Evolutionary conservation across 2,797 vertebrate genomes (phyloP).

Genomic region (Catharus ustulatus): DNA sequence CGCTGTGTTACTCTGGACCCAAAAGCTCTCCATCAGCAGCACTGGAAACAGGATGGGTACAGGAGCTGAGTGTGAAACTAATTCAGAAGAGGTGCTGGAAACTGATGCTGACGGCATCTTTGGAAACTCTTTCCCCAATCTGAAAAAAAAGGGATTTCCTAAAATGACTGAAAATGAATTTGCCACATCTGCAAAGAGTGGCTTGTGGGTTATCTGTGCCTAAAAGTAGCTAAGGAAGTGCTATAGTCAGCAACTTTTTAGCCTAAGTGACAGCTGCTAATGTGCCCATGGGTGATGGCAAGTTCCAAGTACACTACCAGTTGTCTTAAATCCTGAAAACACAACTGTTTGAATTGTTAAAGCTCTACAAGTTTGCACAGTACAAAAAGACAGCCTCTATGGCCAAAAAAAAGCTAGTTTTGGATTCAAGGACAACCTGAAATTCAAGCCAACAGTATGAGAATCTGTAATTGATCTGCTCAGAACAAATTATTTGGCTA

Average conservation of each 20-base stretch:
- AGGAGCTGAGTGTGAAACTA: background rate
- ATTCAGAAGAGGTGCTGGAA: slow-evolving; percentile 23
- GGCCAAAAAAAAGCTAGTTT: slow-evolving; percentile 5
- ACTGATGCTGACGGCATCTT: background rate
- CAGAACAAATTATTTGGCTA: slow-evolving; percentile 66
- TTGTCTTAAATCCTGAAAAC: slow-evolving; percentile 2
- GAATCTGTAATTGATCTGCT: slow-evolving; percentile 24
- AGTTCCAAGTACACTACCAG: background rate
- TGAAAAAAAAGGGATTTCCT: slow-evolving; percentile 14
- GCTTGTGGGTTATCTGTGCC: background rate
- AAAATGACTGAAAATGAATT: slow-evolving; percentile 30
- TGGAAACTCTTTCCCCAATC: background rate
- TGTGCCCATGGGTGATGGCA: background rate
- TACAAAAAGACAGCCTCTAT: slow-evolving; percentile 22
- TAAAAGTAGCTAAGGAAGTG: background rate
- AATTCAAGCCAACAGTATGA: background rate
- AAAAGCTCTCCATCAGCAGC: background rate
- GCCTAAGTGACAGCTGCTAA: background rate
- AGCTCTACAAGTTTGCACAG: background rate
- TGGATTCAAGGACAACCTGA: background rate
- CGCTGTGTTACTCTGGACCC: background rate
- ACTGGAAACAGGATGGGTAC: background rate
- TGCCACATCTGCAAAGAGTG: slow-evolving; percentile 8
- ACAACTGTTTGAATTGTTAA: background rate
- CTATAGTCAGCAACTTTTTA: background rate